Base-by-base conservation (phyloP, 2,113 vertebrate species). In the Smithornis capensis region DNA sequence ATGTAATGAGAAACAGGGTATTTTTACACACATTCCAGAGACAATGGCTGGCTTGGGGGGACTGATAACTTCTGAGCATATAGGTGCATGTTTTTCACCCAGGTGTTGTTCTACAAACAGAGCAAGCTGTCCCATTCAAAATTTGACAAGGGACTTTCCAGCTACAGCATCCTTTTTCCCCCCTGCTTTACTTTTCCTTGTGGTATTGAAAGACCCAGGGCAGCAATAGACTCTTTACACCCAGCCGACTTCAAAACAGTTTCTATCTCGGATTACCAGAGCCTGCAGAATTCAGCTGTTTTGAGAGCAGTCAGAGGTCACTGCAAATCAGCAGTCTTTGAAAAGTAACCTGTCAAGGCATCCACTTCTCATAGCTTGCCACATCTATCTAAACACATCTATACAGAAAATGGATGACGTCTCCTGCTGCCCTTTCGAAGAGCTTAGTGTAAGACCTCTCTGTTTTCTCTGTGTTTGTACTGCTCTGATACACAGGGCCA, bases 311-410 rank as follows among this genome's bases (percentile, higher is more conserved):
- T 68, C 63, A 45, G 97, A 96, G 97, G 97, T 97, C 97, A 96
- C 65, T 86, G 95, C 91, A 95, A 95, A 96, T 97, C 97, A 97
- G 94, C 95, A 94, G 63, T 92, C 96, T 97, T 82, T 97, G 95
- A 89, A 85, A 91, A 93, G 97, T 96, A 90, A 81, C 88, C 94
- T 97, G 96, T 93, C 97, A 97, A 95, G 94, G 85, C 40, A 56
- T 86, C 96, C 95, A 95, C 89, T 96, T 94, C 97, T 98, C 95
- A 97, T 96, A 96, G 93, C 92, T 91, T 59, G 89, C 97, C 97
- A 97, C 73, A 82, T 95, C 94, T 95, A 97, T 96, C 95, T 91
- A 96, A 90, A 98, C 21, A 59, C 91, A 95, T 94, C 94, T 91
- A 53, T 81, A 82, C 96, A 97, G 83, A 86, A 81, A 40, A 77